Percentiles rank a stretch among this genome's conserved stretches.
Evolutionary conservation across 2,797 vertebrate species (phyloP).

Genomic region (Myotis daubentonii): DNA sequence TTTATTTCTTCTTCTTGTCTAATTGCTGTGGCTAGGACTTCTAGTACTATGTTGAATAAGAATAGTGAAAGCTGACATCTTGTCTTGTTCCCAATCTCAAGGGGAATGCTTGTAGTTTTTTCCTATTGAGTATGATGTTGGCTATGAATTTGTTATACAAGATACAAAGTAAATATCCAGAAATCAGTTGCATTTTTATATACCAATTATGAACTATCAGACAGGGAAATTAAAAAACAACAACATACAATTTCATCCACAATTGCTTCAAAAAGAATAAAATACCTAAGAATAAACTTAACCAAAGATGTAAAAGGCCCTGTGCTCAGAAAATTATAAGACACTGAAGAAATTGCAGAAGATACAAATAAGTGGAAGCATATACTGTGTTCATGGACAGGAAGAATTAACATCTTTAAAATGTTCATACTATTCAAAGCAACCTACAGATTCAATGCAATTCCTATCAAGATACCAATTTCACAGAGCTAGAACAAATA

Average conservation of each 20-base stretch:
- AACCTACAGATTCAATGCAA: neutral
- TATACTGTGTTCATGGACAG: neutral
- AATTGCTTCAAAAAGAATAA: neutral
- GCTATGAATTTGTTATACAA: neutral
- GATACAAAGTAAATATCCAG: neutral
- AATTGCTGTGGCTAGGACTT: neutral
- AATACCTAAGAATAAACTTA: neutral
- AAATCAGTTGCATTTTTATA: neutral
- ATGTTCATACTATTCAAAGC: neutral
- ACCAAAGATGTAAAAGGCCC: neutral
- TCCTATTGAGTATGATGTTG: neutral
- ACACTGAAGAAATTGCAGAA: neutral
- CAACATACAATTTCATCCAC: neutral
- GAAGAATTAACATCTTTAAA: neutral
- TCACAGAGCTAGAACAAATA: neutral
- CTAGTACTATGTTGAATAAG: neutral
- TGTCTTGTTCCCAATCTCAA: neutral
- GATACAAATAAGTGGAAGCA: neutral
- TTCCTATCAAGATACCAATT: neutral
- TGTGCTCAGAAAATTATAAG: neutral
- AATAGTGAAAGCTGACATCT: neutral
- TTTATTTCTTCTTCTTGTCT: neutral
- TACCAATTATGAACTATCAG: neutral
- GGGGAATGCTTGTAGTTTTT: neutral
- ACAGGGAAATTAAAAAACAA: neutral